These are phyloP conservation scores for Caenorhabditis sp. DNA, from an alignment of 2,888 invertebrate genomes.

Conservation along the genomic window DNA sequence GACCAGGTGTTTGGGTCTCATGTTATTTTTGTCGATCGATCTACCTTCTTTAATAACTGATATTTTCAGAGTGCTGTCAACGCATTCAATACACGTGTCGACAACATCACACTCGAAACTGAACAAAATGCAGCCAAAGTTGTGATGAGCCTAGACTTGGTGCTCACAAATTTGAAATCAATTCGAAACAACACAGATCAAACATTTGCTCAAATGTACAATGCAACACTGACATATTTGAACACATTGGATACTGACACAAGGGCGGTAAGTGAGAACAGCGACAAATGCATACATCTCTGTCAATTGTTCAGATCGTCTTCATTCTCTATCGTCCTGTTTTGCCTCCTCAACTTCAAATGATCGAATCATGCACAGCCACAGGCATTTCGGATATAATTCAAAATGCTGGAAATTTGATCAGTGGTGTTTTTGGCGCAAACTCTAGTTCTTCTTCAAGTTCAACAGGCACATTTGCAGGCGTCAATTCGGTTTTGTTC, in stretches of 20 bases:
- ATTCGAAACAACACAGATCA: constrained; percentile 26
- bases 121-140: constrained; percentile 18
- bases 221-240: constrained; percentile 13
- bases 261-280: constrained; percentile 10
- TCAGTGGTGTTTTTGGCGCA: not conserved
- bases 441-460: not conserved
- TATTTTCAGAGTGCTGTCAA: constrained; percentile 12
- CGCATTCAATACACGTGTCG: constrained; percentile 15
- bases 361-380: not conserved
- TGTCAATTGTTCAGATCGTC: constrained; percentile 16
- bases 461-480: not conserved
- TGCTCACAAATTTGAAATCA: constrained; percentile 29
- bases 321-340: constrained; percentile 17
- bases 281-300: not conserved
- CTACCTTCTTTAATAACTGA: not conserved
- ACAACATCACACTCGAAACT: constrained; percentile 11
- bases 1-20: no score
- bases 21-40: no score
- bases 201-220: constrained; percentile 21
- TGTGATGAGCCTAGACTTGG: constrained; percentile 27
- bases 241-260: constrained; percentile 23
- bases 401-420: not conserved
- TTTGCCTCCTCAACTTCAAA: constrained; percentile 17
- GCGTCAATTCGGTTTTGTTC: not conserved
- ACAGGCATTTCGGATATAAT: not conserved